Evolutionary conservation across 2,888 invertebrate genomes (phyloP).

Genomic region (Monochamus alternatus): DNA sequence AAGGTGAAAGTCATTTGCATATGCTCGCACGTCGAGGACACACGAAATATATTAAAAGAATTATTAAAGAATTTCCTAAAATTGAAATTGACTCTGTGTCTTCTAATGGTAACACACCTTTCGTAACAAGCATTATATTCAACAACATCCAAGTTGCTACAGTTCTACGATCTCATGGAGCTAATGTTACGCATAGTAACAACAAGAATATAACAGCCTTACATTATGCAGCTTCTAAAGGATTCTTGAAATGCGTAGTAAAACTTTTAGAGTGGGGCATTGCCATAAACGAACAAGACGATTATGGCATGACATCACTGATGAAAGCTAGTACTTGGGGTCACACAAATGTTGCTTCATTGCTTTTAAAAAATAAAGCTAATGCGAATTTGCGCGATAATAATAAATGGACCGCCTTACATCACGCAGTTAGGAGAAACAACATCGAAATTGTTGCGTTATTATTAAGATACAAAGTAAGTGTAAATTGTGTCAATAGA

Average conservation of each 20-base stretch:
- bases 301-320: slow-evolving; percentile 30
- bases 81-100: slow-evolving; percentile 24
- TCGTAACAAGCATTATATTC: slow-evolving; percentile 32
- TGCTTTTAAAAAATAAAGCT: slow-evolving; percentile 25
- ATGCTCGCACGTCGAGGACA: slow-evolving; percentile 19
- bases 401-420: slow-evolving; percentile 30
- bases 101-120: slow-evolving; percentile 27
- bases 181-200: slow-evolving; percentile 34
- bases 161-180: slow-evolving; percentile 16
- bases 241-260: slow-evolving; percentile 12
- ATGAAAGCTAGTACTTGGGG: slow-evolving; percentile 27
- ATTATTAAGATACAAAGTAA: slow-evolving; percentile 25
- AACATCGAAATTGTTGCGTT: slow-evolving; percentile 12
- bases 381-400: slow-evolving; percentile 19
- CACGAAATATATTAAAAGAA: slow-evolving; percentile 8
- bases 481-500: slow-evolving; percentile 22
- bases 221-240: slow-evolving; percentile 26
- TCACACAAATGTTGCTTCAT: neutral
- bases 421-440: slow-evolving; percentile 31
- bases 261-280: slow-evolving; percentile 23
- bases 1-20: slow-evolving; percentile 18
- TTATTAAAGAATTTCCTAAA: slow-evolving; percentile 7
- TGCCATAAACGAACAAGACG: slow-evolving; percentile 10
- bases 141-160: slow-evolving; percentile 19
- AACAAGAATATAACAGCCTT: slow-evolving; percentile 27